Conservation (phyloP, 2,888 invertebrate genomes). For the Bimastos eiseni region DNA sequence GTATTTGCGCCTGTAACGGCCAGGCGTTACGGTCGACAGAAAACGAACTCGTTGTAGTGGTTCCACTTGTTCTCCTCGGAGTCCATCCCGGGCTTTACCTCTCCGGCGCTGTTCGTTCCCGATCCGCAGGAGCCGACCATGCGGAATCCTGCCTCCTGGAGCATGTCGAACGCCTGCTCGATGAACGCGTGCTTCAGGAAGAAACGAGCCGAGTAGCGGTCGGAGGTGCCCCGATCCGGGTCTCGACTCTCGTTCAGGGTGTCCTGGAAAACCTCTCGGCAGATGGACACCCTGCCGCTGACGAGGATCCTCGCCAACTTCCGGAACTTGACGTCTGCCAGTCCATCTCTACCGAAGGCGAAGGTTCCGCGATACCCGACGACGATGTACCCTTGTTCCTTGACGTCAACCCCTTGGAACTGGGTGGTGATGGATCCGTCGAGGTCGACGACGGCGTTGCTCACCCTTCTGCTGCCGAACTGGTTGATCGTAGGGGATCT, state of each 20-base stretch:
- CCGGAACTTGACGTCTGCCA: slow-evolving; percentile 97
- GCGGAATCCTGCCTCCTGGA: slow-evolving; percentile 65
- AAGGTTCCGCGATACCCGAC: slow-evolving; percentile 97
- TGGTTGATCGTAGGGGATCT: neutral
- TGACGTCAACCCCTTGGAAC: slow-evolving; percentile 8
- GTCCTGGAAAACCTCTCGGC: slow-evolving; percentile 93
- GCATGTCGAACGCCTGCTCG: slow-evolving; percentile 69
- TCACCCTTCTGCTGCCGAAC: neutral
- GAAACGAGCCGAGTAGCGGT: slow-evolving; percentile 95
- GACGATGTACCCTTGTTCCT: slow-evolving; percentile 77
- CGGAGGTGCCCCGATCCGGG: slow-evolving; percentile 88
- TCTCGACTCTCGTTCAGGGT: slow-evolving; percentile 96
- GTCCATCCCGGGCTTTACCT: slow-evolving; percentile 90
- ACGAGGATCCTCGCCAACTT: slow-evolving; percentile 94
- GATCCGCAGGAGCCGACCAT: slow-evolving; percentile 57
- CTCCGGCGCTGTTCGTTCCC: slow-evolving; percentile 67
- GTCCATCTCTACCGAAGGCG: slow-evolving; percentile 95
- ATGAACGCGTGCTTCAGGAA: slow-evolving; percentile 97
- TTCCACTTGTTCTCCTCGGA: slow-evolving; percentile 99
- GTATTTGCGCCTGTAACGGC: neutral
- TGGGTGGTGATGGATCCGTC: slow-evolving; percentile 7
- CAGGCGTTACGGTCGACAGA: slow-evolving; percentile 40
- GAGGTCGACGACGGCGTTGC: slow-evolving; percentile 36
- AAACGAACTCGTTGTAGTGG: slow-evolving; percentile 99
- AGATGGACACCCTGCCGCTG: slow-evolving; percentile 87